These are phyloP conservation scores for Ganaspis brasiliensis DNA, from an alignment of 2,888 invertebrate species.

Conservation along the genomic window DNA sequence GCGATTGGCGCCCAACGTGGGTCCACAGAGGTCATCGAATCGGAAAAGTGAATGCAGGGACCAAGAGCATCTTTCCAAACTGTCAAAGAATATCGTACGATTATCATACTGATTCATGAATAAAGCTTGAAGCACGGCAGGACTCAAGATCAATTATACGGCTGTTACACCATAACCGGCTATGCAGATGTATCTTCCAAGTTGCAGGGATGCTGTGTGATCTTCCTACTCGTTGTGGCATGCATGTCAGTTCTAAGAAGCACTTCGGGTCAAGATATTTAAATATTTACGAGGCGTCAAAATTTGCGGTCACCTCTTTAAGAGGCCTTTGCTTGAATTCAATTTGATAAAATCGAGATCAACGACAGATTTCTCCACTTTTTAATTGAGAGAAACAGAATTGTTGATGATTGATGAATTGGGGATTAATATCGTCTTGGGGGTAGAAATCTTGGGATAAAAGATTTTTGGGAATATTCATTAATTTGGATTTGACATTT, in stretches of 20 bases:
- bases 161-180: slow-evolving; percentile 44
- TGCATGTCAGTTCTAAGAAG: slow-evolving; percentile 36
- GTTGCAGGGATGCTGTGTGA: slow-evolving; percentile 35
- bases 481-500: no score
- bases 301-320: slow-evolving; percentile 7
- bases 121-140: slow-evolving; percentile 27
- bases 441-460: not conserved
- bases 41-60: not conserved
- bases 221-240: slow-evolving; percentile 39
- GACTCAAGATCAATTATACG: slow-evolving; percentile 43
- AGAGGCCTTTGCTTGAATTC: not conserved
- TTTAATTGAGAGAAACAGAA: no score
- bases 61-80: slow-evolving; percentile 6
- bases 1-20: slow-evolving; percentile 32
- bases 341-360: slow-evolving; percentile 9
- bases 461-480: not conserved
- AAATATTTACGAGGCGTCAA: slow-evolving; percentile 30
- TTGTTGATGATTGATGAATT: slow-evolving; percentile 4
- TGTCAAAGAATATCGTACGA: slow-evolving; percentile 31
- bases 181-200: slow-evolving; percentile 32
- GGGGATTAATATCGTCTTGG: not conserved
- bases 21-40: slow-evolving; percentile 27
- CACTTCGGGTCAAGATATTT: slow-evolving; percentile 41
- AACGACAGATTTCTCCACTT: slow-evolving; percentile 14
- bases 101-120: slow-evolving; percentile 19